Base-by-base conservation (phyloP, 2,888 invertebrate genomes). In the Leptinotarsa peninsularis region DNA sequence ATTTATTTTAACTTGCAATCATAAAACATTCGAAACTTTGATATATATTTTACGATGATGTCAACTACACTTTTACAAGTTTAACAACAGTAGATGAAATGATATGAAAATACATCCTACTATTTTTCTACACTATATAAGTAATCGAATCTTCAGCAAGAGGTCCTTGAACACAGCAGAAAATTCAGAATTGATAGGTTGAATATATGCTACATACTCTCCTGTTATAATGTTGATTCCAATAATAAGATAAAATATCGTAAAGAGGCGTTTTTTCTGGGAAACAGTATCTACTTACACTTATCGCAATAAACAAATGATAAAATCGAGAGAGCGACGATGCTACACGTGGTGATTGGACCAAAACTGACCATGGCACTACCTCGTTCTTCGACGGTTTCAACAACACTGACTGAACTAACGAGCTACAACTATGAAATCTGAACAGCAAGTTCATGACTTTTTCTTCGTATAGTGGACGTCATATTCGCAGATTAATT, bases 221-320 rank as follows among this genome's bases (percentile, higher is more conserved):
- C 43, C 43, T 43, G 10, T 10, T 10, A 13, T 43, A 10, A 43
- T 43, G 10, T 43, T 43, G 3, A 43, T 43, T 43, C 10, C 43
- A 43, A 43, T 43, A 43, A 13, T 13, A 43, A n/a, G 7, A n/a
- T 50, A 0, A 3, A 17, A 50, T n/a, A 63, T 33, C 15, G 33
- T 63, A 3, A 63, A 23, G 54, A 56, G 69, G 69, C 69, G 69
- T 69, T 21, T 56, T 18, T 58, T 69, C 50, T 33, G 43, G 54
- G 1, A 52, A 72, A 17, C 33, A 54, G 17, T 63, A 72, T 63
- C 63, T 74, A 81, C 83, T 83, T 75, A 83, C 83, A 82, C 80
- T 83, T 83, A 54, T 74, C 75, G 56, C 77, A 72, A 66, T 58
- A 70, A 70, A 70, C 70, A 60, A 49, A 7, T 4, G 70, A 70